Evolutionary conservation across 2,888 invertebrate species (phyloP), one percentile per base, ranked within the genome.

Genomic region (Drosophila pegasa): DNA sequence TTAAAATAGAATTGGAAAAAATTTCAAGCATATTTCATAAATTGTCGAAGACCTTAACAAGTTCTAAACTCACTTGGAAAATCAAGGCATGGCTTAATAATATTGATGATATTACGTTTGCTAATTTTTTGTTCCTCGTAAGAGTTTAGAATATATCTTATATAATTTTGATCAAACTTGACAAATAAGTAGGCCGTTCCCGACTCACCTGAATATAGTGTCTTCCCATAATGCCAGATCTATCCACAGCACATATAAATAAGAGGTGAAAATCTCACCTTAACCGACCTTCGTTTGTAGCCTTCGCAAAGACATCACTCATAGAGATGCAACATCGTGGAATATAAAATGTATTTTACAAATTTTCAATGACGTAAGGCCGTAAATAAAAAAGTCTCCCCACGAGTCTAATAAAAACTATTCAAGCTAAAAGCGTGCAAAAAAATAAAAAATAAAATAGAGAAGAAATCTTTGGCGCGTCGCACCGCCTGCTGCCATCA

Each of bases 401-500:
- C 12, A 31, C 40, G 62, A 54, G 18, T 16, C 52, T 47, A 43
- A 35, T 35, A 61, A 78, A 64, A 66, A 69, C 63, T 70, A 76
- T 83, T 71, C 85, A 81, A 81, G 62, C 66, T 65, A 86, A 70
- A 78, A 77, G 74, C 65, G 76, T 64, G 83, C 64, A 64, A 76
- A 82, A 40, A 16, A 29, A 12, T 31, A 18, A 25, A 29, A 31
- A 10, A 9, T 10, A n/a, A 54, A 22, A 51, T 35, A 25, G 8
- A 16, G 22, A 33, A 22, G 31, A 40, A 54, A 62, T 40, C 72
- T 87, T 77, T 86, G 57, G 54, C 52, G 29, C 41, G 22, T 22
- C 41, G 50, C 43, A 12, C 51, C 61, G 22, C 35, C 55, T 73
- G 83, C 80, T 86, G 77, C 83, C 83, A 88, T 82, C 84, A 88